Base-by-base conservation (phyloP, 2,797 vertebrate species). In the Sphenodon punctatus region DNA sequence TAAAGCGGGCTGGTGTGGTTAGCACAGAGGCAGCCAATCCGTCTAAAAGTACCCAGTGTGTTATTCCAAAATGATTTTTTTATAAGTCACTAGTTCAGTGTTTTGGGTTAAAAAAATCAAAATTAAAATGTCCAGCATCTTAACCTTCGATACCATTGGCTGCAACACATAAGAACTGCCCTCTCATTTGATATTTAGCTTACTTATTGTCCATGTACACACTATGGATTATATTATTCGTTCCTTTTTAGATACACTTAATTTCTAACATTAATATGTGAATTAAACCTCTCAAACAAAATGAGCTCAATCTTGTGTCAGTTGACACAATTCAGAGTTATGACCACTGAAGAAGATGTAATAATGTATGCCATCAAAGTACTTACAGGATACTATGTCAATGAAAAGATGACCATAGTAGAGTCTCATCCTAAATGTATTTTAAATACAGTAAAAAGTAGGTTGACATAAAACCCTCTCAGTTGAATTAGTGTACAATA, bases 131-230 rank as follows among this genome's bases (percentile, higher is more conserved):
- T 15, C 45, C 58, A 7, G 60, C 1, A 22, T 77, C 51, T 82
- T 79, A 65, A 73, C 67, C 63, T 65, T n/a, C n/a, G n/a, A n/a
- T n/a, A n/a, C n/a, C n/a, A n/a, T n/a, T n/a, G n/a, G n/a, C n/a
- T n/a, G n/a, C 5, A 6, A 32, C 5, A 4, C 2, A 5, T 27
- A 15, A 1, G 30, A 10, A 22, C 25, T 4, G 16, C 1, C 3
- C 1, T 61, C 16, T 32, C 19, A 15, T 43, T 7, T 22, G 10
- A 8, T 13, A 55, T 1, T 2, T 45, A 16, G 56, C 8, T n/a
- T 27, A 53, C 66, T 1, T 8, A 51, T 36, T 67, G 56, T 2
- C 0, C 2, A 0, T 1, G 38, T 67, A 58, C 0, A 1, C 58
- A 17, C 66, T 5, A 3, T 20, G 39, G 68, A 53, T 75, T 59